phyloP scores from a whole-genome alignment of 2,888 invertebrate genomes.

The Zygogramma bicolorata region DNA sequence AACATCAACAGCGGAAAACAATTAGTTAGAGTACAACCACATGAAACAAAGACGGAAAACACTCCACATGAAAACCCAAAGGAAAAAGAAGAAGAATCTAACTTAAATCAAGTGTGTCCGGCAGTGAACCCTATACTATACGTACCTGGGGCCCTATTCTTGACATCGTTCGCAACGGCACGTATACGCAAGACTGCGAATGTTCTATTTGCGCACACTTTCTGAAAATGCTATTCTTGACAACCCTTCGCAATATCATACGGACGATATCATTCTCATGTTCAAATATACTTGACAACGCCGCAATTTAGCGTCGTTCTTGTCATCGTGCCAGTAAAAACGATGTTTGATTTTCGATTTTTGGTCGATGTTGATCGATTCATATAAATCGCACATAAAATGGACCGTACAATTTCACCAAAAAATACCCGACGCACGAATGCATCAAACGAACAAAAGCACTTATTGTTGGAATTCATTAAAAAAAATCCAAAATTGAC shows the following conservation, averaged over 20 bases:
- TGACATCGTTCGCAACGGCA: conserved; percentile 8
- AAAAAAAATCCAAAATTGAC: conserved; percentile 14
- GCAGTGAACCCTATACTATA: too few relatives aligned
- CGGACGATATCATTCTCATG: too few relatives aligned
- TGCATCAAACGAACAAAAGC: conserved; percentile 9
- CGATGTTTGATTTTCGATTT: not conserved
- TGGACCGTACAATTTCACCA: not conserved
- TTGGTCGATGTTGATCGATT: not conserved
- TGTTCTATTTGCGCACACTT: conserved; percentile 3
- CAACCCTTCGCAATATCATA: too few relatives aligned
- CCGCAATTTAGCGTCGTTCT: not conserved
- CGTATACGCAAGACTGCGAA: too few relatives aligned
- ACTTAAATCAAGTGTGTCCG: too few relatives aligned
- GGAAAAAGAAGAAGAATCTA: too few relatives aligned
- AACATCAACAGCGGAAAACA: too few relatives aligned
- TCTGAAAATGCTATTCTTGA: too few relatives aligned
- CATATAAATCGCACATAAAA: not conserved
- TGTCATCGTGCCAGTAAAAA: not conserved
- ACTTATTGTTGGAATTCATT: conserved; percentile 13
- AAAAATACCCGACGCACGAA: not conserved
- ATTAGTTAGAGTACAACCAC: too few relatives aligned
- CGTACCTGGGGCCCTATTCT: conserved; percentile 18
- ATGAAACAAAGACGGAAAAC: too few relatives aligned
- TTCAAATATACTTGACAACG: conserved; percentile 6
- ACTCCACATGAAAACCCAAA: too few relatives aligned